Evolutionary conservation across 2,113 vertebrate species (phyloP), one percentile per base, ranked within the genome.

Genomic region (Alligator mississippiensis): DNA sequence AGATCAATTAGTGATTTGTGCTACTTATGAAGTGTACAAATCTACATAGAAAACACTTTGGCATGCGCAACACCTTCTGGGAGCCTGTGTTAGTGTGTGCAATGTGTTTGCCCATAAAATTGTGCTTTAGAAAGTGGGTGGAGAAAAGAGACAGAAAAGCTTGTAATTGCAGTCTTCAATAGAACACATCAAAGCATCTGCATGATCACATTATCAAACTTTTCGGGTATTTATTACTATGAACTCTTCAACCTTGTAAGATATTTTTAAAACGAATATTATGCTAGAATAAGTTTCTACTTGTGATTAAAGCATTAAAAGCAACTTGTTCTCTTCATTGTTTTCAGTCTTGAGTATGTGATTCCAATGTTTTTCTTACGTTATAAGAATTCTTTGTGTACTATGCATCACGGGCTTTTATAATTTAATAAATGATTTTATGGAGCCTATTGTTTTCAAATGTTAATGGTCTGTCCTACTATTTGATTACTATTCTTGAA

Each of bases 381-480:
- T 74, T 74, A 47, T 24, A 4, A 47, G 38, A 47, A 38, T 70
- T 72, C 30, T 72, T 47, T 47, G 34, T 74, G 70, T 19, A 79
- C 58, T 92, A 81, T 58, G 30, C 30, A 90, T 28, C 17, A n/a
- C 5, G 3, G 66, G 30, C 70, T 47, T 82, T 93, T 89, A 12
- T 70, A 81, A 47, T 63, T 79, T 85, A 91, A 34, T 55, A 9
- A 30, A 10, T 34, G n/a, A 27, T 77, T 89, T 9, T 79, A 34
- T 0, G 0, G 25, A 57, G 14, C 15, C 85, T 59, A 6, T 68
- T 80, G 30, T 88, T 92, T 88, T 4, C 80, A 85, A n/a, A 59
- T 87, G 54, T 14, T 92, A 70, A 78, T 81, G 28, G 91, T 87
- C 84, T 93, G 25, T 94, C 74, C 5, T 14, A 4, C 93, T 92